Conservation (phyloP, 2,113 vertebrate genomes). For the Lanius ludovicianus region DNA sequence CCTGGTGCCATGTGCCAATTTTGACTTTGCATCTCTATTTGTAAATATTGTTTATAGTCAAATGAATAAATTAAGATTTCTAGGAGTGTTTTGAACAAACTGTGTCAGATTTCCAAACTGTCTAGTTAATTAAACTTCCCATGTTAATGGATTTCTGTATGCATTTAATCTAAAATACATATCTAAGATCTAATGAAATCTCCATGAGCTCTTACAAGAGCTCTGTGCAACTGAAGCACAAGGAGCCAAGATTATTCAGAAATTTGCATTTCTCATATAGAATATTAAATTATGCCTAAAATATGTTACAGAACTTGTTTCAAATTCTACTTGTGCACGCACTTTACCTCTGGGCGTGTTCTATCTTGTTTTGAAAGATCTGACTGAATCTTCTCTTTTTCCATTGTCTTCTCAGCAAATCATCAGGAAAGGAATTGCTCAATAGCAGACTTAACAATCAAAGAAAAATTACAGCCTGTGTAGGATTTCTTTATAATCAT, state of each 20-base stretch:
- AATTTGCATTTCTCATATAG: background rate
- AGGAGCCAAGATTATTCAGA: background rate
- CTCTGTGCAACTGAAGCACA: background rate
- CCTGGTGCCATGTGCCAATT: background rate
- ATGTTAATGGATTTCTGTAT: background rate
- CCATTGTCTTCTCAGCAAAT: background rate
- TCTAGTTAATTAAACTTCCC: background rate
- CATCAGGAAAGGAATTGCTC: background rate
- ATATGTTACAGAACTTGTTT: conserved; percentile 10
- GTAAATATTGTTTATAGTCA: background rate
- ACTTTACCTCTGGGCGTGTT: background rate
- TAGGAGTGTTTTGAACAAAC: background rate
- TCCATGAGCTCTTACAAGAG: background rate
- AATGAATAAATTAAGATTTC: background rate
- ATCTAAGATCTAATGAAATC: background rate
- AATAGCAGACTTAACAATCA: background rate
- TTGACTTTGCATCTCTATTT: background rate
- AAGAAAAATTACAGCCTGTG: background rate
- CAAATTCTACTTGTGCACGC: background rate
- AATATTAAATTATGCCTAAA: background rate
- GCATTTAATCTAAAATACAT: background rate
- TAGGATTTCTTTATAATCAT: background rate
- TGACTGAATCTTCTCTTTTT: background rate
- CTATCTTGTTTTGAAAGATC: background rate
- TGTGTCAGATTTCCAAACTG: background rate